Base-by-base conservation (phyloP, 2,888 invertebrate species). In the Caenorhabditis wallacei region DNA sequence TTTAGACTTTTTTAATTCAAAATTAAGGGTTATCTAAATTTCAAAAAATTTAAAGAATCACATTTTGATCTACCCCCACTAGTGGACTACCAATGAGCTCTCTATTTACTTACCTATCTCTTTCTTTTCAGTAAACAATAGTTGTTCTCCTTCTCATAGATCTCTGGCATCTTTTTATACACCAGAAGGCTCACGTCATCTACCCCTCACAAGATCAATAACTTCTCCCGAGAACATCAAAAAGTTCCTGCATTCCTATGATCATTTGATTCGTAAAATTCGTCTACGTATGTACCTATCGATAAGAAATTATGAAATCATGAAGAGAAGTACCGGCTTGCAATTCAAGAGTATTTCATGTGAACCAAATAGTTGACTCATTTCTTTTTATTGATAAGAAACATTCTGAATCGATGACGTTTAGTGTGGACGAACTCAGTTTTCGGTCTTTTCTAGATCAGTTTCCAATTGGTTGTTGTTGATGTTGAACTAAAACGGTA, bases 221-320 rank as follows among this genome's bases (percentile, higher is more conserved):
- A 43, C 43, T 4, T 43, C 13, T 18, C 46, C 46, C n/a, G 46
- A 13, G 13, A 18, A 48, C 46, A 48, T 48, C 43, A 61, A 61
- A 61, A 61, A 61, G 61, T 61, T 43, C 61, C 61, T 61, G 61
- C 61, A 61, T 61, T 61, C 61, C 61, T 18, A 3, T 26, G 61
- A 61, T 61, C 61, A 61, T 61, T 61, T 61, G 61, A 61, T 43
- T 43, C 61, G 43, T 43, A 61, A 61, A 24, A 43, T 4, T 5
- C 7, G 43, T 18, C 61, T 22, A 40, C 5, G 20, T 20, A 16
- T 35, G 40, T 59, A 40, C 20, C 22, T 40, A n/a, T n/a, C 24
- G 61, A 61, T 61, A 61, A 61, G 46, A 40, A 46, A 46, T 24
- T 61, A 61, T 61, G 61, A 61, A 61, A 61, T 61, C 61, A 61